These are phyloP conservation scores for Sylvia atricapilla DNA, from an alignment of 2,113 vertebrate species.

Conservation along the genomic window DNA sequence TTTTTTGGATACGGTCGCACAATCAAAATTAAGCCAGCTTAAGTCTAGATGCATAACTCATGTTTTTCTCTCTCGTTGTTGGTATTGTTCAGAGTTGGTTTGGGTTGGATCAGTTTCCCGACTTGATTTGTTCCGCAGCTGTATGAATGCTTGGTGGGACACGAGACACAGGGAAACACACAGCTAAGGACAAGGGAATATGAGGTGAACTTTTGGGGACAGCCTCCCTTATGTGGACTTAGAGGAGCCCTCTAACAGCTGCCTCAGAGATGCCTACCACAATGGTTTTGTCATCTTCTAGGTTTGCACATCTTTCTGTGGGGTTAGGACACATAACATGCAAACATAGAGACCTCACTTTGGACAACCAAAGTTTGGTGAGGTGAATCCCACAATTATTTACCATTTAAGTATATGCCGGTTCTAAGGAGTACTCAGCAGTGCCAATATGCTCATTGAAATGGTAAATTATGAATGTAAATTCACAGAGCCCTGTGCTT, in stretches of 20 bases:
- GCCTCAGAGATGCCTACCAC: background rate
- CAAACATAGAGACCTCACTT: background rate
- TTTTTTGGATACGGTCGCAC: background rate
- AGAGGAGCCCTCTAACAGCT: background rate
- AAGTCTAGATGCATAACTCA: background rate
- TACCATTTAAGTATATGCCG: background rate
- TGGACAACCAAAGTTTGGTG: background rate
- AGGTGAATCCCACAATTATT: background rate
- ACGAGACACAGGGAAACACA: background rate
- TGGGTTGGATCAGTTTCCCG: background rate
- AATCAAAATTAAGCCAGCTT: background rate
- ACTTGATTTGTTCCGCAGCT: background rate
- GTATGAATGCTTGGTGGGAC: background rate
- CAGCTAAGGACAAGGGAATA: background rate
- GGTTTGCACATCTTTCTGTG: background rate
- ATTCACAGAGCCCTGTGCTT: background rate
- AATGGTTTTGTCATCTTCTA: background rate
- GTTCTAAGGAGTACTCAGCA: background rate
- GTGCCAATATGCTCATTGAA: background rate
- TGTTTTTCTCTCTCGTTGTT: background rate
- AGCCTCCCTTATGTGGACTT: background rate
- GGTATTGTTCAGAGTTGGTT: constrained; percentile 34
- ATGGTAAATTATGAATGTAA: background rate
- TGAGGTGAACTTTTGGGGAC: background rate
- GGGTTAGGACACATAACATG: background rate